Conservation (phyloP, 35 echinoderm and acorn worm genomes). For the Apostichopus japonicus region DNA sequence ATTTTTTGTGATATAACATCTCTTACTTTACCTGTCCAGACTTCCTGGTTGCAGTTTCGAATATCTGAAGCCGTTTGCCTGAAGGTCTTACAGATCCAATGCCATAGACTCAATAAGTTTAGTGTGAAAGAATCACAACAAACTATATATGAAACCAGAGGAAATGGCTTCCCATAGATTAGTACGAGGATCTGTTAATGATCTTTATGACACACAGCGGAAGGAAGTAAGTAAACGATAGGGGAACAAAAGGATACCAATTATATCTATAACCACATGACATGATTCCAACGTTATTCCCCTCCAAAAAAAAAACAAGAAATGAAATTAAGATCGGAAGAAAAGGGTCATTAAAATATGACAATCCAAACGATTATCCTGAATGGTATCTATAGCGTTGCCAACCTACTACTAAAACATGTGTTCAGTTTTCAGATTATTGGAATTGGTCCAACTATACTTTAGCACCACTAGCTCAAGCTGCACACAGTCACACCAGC, state of each 20-base stretch:
- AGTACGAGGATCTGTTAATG: background rate
- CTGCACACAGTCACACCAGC: no score
- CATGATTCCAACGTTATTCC: no score
- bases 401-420: no score
- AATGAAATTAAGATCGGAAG: no score
- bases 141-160: background rate
- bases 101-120: background rate
- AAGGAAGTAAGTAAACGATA: background rate
- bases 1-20: background rate
- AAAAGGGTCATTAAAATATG: no score
- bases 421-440: no score
- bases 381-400: no score
- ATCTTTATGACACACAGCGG: background rate
- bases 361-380: no score
- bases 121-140: background rate
- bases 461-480: no score
- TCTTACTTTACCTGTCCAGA: background rate
- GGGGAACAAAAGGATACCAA: background rate
- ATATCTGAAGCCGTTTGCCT: background rate
- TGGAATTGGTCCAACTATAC: no score
- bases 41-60: slow-evolving; percentile 7
- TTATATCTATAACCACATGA: no score
- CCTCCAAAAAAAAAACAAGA: no score
- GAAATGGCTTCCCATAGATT: background rate
- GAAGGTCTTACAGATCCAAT: background rate